Evolutionary conservation across 2,888 invertebrate genomes (phyloP).

Genomic region (Hirtodrosophila histrioides): DNA sequence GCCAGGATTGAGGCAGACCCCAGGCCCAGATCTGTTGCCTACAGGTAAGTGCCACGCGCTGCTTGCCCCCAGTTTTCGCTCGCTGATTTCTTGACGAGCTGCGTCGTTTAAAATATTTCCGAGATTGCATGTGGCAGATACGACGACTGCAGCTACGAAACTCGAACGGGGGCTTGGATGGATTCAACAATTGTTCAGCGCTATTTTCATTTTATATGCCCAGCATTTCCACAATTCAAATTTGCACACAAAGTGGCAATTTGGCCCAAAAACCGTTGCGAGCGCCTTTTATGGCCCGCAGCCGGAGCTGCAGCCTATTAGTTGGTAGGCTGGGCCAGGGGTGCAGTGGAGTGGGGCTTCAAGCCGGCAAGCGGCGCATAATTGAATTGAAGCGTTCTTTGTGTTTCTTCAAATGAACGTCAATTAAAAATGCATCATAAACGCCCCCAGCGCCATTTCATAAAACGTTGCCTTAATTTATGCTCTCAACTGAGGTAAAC

Average conservation of each 20-base stretch:
- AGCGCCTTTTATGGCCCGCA: conserved; percentile 72
- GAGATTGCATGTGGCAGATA: conserved; percentile 73
- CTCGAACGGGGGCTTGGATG: conserved; percentile 16
- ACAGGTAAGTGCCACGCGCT: conserved; percentile 42
- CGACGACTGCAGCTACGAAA: conserved; percentile 1
- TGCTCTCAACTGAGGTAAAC: conserved; percentile 45
- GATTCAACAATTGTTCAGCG: conserved; percentile 62
- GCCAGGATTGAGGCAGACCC: not conserved
- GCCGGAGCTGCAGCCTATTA: conserved; percentile 17
- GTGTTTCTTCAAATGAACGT: conserved; percentile 78
- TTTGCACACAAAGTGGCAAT: conserved; percentile 83
- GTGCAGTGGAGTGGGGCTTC: conserved; percentile 2
- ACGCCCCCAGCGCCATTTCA: conserved; percentile 78
- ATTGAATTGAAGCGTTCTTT: conserved; percentile 76
- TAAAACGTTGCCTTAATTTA: conserved; percentile 73
- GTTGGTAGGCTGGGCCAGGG: not conserved
- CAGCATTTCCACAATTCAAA: conserved; percentile 74
- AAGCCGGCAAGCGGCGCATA: conserved; percentile 49
- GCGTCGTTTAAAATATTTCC: conserved; percentile 70
- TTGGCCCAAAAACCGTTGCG: conserved; percentile 75
- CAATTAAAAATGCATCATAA: conserved; percentile 80
- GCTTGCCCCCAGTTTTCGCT: conserved; percentile 20
- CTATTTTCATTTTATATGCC: conserved; percentile 58
- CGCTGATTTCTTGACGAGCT: conserved; percentile 58
- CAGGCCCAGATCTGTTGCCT: conserved; percentile 8